Conservation (phyloP, 2,113 vertebrate species). For the Cyphomyrus plagiostoma region DNA sequence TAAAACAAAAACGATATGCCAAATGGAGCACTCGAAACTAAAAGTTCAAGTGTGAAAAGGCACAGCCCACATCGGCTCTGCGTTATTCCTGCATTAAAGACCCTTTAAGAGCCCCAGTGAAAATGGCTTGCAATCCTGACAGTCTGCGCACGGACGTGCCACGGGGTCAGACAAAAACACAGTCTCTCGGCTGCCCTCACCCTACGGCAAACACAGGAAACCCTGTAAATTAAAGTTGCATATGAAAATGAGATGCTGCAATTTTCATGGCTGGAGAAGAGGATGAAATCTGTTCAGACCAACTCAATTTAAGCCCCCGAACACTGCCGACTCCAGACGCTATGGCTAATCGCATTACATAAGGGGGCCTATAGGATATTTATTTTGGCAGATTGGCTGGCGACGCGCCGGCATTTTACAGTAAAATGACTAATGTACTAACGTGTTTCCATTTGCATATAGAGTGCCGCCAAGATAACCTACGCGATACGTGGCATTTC, state of each 20-base stretch:
- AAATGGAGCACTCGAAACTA: neutral
- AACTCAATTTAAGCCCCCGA: conserved; percentile 8
- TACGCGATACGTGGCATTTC: neutral
- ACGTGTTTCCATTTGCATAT: conserved; percentile 1
- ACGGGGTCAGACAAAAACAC: neutral
- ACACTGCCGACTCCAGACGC: neutral
- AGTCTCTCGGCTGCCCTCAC: neutral
- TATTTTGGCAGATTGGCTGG: neutral
- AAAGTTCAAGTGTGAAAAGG: neutral
- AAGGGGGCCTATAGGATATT: conserved; percentile 5
- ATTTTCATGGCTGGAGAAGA: neutral
- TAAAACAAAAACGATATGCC: neutral
- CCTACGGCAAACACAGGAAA: neutral
- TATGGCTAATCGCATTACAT: conserved; percentile 14
- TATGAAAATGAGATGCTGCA: neutral
- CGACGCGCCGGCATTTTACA: neutral
- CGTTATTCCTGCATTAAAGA: neutral
- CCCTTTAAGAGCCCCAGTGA: neutral
- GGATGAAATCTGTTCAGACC: neutral
- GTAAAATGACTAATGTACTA: conserved; percentile 1
- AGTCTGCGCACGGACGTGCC: neutral
- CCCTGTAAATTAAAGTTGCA: neutral
- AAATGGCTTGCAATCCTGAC: neutral
- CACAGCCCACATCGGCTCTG: neutral
- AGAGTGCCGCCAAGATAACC: neutral